Conservation (phyloP, 2,888 invertebrate species). For the Plagiodera versicolora region DNA sequence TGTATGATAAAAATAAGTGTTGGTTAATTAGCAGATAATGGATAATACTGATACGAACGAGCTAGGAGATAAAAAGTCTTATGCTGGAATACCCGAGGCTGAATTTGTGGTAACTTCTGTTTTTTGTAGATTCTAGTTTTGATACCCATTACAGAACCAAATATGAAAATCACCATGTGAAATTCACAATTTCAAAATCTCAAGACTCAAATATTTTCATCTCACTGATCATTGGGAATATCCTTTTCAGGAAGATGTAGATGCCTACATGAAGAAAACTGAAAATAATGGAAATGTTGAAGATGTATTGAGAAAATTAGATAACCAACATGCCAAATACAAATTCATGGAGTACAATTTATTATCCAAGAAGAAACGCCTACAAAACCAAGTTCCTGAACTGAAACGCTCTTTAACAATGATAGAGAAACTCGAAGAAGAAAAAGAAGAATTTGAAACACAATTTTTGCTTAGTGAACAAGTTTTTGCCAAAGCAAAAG, state of each 20-base stretch:
- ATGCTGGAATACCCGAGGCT: constrained; percentile 86
- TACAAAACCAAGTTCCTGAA: constrained; percentile 94
- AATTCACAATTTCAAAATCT: no score
- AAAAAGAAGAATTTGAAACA: constrained; percentile 80
- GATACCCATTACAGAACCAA: background rate
- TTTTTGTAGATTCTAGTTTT: no score
- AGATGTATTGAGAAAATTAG: constrained; percentile 80
- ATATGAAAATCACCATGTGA: constrained; percentile 11
- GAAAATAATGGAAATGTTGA: constrained; percentile 85
- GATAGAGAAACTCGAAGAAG: constrained; percentile 83
- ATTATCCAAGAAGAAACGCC: constrained; percentile 79
- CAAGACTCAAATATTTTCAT: no score
- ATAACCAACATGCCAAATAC: constrained; percentile 94
- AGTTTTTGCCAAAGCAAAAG: constrained; percentile 73
- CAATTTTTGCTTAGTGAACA: constrained; percentile 93
- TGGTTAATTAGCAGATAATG: no score
- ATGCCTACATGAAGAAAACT: constrained; percentile 82
- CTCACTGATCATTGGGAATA: no score
- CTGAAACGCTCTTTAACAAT: constrained; percentile 87
- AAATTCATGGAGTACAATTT: constrained; percentile 96
- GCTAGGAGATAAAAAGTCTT: constrained; percentile 60
- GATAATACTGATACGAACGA: constrained; percentile 31
- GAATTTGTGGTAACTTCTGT: constrained; percentile 76
- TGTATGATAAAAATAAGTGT: no score
- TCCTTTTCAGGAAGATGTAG: constrained; percentile 84